A percentile compares a stretch with the other conserved stretches of the same genome.
Conservation (phyloP, 1,140 invertebrate species). For the Drosophila cardini region DNA sequence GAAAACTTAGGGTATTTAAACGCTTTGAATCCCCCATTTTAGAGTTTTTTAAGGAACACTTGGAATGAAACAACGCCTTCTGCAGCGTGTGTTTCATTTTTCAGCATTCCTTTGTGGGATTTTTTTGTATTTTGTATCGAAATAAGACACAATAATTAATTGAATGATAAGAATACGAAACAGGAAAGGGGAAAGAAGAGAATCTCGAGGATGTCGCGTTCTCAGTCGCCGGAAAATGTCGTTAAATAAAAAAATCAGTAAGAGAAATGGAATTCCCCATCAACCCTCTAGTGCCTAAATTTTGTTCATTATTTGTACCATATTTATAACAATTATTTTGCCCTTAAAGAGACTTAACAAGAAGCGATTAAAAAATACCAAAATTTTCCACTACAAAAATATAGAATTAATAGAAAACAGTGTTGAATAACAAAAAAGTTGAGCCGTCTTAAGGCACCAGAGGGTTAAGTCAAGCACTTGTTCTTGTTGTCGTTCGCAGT, state of each 20-base stretch:
- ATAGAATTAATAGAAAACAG: too few relatives aligned
- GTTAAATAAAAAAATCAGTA: conserved; percentile 8
- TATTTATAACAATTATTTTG: too few relatives aligned
- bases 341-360: too few relatives aligned
- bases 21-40: neutral
- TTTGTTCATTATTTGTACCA: too few relatives aligned
- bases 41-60: conserved; percentile 18
- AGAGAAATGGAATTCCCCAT: neutral
- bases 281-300: too few relatives aligned
- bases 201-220: neutral
- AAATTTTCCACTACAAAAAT: too few relatives aligned
- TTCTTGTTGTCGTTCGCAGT: conserved; percentile 8
- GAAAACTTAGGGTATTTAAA: conserved; percentile 1
- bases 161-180: conserved; percentile 41
- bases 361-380: too few relatives aligned
- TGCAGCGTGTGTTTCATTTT: conserved; percentile 17
- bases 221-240: conserved; percentile 41
- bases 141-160: conserved; percentile 46
- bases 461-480: conserved; percentile 10
- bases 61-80: conserved; percentile 53
- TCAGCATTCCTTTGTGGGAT: neutral
- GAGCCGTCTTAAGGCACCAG: too few relatives aligned
- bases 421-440: too few relatives aligned
- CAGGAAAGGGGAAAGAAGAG: neutral
- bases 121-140: conserved; percentile 30